phyloP scores from a whole-genome alignment of 1,140 invertebrate species.

The Zelostemma sp. region DNA sequence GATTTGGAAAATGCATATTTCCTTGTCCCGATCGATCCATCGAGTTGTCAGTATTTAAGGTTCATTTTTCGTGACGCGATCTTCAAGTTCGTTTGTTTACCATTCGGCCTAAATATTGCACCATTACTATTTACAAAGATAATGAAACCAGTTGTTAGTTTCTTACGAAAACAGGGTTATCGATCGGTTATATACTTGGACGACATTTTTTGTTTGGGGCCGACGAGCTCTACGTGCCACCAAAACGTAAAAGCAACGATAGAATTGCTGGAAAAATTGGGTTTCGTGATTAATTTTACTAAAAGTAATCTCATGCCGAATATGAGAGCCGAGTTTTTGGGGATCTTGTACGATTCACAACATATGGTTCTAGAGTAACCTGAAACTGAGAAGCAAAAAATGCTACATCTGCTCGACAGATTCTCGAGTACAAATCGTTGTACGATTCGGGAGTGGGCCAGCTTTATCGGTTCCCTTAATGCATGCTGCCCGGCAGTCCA shows the following conservation, averaged over 20 bases:
- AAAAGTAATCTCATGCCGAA: too few species aligned
- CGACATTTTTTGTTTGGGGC: not conserved
- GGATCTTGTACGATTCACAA: too few species aligned
- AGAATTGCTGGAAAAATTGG: slow-evolving; percentile 2
- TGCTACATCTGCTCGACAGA: too few species aligned
- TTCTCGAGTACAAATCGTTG: too few species aligned
- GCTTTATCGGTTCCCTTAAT: too few species aligned
- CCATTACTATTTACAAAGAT: slow-evolving; percentile 7
- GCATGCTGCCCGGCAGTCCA: too few species aligned
- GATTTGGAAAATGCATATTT: slow-evolving; percentile 39
- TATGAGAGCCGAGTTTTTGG: too few species aligned
- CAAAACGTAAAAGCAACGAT: not conserved
- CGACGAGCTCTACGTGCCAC: too few species aligned
- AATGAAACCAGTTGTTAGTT: slow-evolving; percentile 9
- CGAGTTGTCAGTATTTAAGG: slow-evolving; percentile 1
- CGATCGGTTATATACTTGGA: slow-evolving; percentile 8
- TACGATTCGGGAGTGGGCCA: too few species aligned
- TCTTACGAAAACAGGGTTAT: not conserved
- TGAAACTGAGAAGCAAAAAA: too few species aligned
- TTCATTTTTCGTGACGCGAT: slow-evolving; percentile 15
- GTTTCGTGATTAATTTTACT: slow-evolving; percentile 4
- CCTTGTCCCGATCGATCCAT: slow-evolving; percentile 20
- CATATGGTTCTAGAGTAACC: too few species aligned
- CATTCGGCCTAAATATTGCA: slow-evolving; percentile 12
- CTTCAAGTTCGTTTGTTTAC: slow-evolving; percentile 7